phyloP scores from a whole-genome alignment of 1,140 invertebrate genomes.

The Eupeodes corollae region DNA sequence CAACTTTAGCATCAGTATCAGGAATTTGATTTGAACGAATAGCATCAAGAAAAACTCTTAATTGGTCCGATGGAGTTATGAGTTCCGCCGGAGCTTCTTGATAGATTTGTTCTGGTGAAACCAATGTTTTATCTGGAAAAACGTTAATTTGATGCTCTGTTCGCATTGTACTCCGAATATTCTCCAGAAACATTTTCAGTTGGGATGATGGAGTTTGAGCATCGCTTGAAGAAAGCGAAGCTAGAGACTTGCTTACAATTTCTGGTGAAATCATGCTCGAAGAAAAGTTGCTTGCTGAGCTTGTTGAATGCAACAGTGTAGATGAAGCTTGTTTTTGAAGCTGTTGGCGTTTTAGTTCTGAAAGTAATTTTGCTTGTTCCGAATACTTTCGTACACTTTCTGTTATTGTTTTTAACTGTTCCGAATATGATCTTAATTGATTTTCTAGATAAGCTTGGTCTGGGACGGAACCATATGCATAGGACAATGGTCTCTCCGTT shows the following conservation, averaged over 20 bases:
- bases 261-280: slow-evolving; percentile 33
- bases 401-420: slow-evolving; percentile 33
- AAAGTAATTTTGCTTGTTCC: slow-evolving; percentile 33
- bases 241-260: slow-evolving; percentile 32
- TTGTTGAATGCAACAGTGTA: slow-evolving; percentile 1
- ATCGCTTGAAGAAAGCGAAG: slow-evolving; percentile 21
- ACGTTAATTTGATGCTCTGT: slow-evolving; percentile 20
- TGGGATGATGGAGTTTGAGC: slow-evolving; percentile 33
- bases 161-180: slow-evolving; percentile 35
- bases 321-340: slow-evolving; percentile 7
- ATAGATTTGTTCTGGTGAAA: not conserved
- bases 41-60: slow-evolving; percentile 33
- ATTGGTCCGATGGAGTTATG: slow-evolving; percentile 34
- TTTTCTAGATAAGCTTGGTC: slow-evolving; percentile 35
- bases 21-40: slow-evolving; percentile 36
- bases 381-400: slow-evolving; percentile 36
- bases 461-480: slow-evolving; percentile 23
- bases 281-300: slow-evolving; percentile 21
- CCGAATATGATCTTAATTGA: slow-evolving; percentile 33
- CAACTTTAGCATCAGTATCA: slow-evolving; percentile 26
- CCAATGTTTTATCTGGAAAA: too few relatives aligned
- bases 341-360: slow-evolving; percentile 33
- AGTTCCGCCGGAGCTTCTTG: slow-evolving; percentile 2
- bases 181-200: slow-evolving; percentile 30
- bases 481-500: slow-evolving; percentile 23